phyloP scores from a whole-genome alignment of 92 coral and sea anemone species.

The Micromussa lordhowensis region DNA sequence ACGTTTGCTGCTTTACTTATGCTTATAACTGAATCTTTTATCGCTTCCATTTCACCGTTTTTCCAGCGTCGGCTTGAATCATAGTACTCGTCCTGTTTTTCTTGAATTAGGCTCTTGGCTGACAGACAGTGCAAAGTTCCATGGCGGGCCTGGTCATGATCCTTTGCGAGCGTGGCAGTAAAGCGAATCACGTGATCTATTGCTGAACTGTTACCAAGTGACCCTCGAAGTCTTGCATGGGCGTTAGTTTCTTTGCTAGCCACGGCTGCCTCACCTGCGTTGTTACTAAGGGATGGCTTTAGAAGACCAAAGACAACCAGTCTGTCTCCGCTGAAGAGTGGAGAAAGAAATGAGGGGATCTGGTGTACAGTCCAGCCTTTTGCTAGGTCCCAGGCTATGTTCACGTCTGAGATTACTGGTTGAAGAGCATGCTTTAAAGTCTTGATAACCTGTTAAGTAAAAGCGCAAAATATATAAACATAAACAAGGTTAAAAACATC shows the following conservation, averaged over 20 bases:
- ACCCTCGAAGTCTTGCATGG: conserved; percentile 28
- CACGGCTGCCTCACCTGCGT: not conserved
- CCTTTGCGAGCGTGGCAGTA: conserved; percentile 54
- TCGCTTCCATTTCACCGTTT: not conserved
- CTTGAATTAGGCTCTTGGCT: conserved; percentile 68
- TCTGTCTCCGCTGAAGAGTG: conserved; percentile 72
- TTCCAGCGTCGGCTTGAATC: not conserved
- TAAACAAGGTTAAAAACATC: no score
- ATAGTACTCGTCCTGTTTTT: conserved; percentile 37
- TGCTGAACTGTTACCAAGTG: conserved; percentile 8
- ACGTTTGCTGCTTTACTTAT: conserved; percentile 75
- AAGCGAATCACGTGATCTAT: conserved; percentile 62
- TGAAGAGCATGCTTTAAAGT: conserved; percentile 84
- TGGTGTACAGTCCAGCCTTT: conserved; percentile 61
- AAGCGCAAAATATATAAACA: not conserved
- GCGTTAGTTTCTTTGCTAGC: conserved; percentile 14
- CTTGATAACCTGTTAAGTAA: conserved; percentile 68
- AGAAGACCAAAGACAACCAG: conserved; percentile 68
- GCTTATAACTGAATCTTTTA: conserved; percentile 52
- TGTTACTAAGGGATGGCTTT: conserved; percentile 6
- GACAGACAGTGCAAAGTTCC: conserved; percentile 68
- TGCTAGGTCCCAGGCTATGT: conserved; percentile 74
- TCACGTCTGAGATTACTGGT: conserved; percentile 77
- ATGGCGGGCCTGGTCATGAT: conserved; percentile 16
- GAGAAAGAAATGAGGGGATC: conserved; percentile 42